phyloP scores from a whole-genome alignment of 2,888 invertebrate genomes.

The Auanema freiburgensis region DNA sequence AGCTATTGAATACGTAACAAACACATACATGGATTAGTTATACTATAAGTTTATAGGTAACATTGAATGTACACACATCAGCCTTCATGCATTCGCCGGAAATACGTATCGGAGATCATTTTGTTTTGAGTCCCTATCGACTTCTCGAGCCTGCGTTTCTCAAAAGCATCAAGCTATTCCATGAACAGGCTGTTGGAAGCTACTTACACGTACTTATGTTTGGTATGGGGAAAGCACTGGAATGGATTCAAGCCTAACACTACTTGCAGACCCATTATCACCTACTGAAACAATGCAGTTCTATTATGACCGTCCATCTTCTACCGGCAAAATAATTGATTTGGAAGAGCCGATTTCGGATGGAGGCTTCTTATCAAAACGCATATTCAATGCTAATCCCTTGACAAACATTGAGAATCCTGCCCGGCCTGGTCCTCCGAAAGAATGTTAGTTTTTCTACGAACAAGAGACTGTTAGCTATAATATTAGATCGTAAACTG shows the following conservation, averaged over 20 bases:
- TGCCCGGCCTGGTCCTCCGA: conserved; percentile 33
- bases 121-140: conserved; percentile 48
- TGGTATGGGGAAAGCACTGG: conserved; percentile 26
- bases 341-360: conserved; percentile 53
- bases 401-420: conserved; percentile 45
- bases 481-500: conserved; percentile 41
- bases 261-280: conserved; percentile 44
- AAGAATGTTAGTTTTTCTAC: conserved; percentile 31
- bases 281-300: conserved; percentile 51
- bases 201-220: conserved; percentile 53
- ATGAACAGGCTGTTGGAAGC: conserved; percentile 48
- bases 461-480: not conserved
- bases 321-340: conserved; percentile 43
- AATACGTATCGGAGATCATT: conserved; percentile 53
- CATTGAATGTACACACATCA: conserved; percentile 54
- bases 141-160: conserved; percentile 52
- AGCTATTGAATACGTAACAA: conserved; percentile 49
- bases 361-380: conserved; percentile 55
- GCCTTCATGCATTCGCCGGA: conserved; percentile 51
- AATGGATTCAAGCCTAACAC: not conserved
- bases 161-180: conserved; percentile 44
- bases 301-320: conserved; percentile 50
- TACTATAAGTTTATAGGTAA: conserved; percentile 34
- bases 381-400: conserved; percentile 44
- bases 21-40: not conserved